These are phyloP conservation scores for Orthochromis malagaraziensis DNA, from an alignment of 2,113 vertebrate genomes.

Conservation along the genomic window DNA sequence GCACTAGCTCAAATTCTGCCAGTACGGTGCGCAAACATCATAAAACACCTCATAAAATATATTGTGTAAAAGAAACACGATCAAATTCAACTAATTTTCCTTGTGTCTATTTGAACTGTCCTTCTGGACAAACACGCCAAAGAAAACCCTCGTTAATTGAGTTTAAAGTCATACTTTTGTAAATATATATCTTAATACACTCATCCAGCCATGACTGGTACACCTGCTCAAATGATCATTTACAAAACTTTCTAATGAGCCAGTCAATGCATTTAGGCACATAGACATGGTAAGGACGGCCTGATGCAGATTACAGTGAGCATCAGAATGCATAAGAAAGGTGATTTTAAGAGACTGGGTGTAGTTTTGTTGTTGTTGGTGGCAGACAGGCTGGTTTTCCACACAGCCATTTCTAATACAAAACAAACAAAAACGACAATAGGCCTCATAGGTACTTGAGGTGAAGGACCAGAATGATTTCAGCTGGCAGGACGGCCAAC, in stretches of 20 bases:
- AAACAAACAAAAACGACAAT: not conserved
- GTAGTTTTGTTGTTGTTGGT: fast-evolving
- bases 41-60: not conserved
- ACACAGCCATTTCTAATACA: not conserved
- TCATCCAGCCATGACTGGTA: not conserved
- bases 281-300: not conserved
- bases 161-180: not conserved
- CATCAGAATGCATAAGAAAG: not conserved
- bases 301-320: not conserved
- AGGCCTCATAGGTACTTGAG: not conserved
- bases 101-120: not conserved
- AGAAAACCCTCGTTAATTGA: not conserved
- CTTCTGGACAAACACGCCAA: not conserved
- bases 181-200: not conserved
- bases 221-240: not conserved
- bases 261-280: not conserved
- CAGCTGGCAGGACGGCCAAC: not conserved
- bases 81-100: not conserved
- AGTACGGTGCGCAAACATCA: not conserved
- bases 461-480: not conserved
- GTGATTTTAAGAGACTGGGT: not conserved
- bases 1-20: not conserved
- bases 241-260: not conserved
- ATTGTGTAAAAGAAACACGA: not conserved
- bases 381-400: not conserved